Evolutionary conservation across 2,797 vertebrate species (phyloP).

Genomic region (Loris lydekkerianus): DNA sequence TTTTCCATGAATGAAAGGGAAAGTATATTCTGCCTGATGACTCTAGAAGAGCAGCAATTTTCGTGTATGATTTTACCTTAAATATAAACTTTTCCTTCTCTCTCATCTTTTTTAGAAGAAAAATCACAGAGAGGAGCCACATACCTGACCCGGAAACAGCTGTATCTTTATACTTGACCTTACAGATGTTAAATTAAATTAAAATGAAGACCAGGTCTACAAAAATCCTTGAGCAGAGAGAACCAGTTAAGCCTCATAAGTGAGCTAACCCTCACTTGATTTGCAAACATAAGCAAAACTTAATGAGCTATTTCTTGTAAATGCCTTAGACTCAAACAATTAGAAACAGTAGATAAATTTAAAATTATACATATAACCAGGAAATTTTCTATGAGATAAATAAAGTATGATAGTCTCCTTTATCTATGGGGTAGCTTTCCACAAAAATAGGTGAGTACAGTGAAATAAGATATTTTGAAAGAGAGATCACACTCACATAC

Average conservation of each 20-base stretch:
- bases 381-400: background rate
- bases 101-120: constrained; percentile 37
- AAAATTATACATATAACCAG: background rate
- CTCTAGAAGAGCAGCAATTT: background rate
- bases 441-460: background rate
- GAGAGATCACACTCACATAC: background rate
- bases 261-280: background rate
- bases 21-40: background rate
- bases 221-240: background rate
- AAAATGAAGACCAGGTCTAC: background rate
- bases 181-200: background rate
- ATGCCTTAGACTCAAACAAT: background rate
- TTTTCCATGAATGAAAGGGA: background rate
- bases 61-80: background rate
- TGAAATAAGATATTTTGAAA: background rate
- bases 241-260: background rate
- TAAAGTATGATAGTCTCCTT: background rate
- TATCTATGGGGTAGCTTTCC: background rate
- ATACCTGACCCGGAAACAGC: background rate
- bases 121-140: background rate
- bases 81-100: background rate
- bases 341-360: background rate
- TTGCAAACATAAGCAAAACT: background rate
- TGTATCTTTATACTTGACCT: background rate
- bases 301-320: background rate